phyloP scores from a whole-genome alignment of 2,113 vertebrate species.

The Ifrita kowaldi region DNA sequence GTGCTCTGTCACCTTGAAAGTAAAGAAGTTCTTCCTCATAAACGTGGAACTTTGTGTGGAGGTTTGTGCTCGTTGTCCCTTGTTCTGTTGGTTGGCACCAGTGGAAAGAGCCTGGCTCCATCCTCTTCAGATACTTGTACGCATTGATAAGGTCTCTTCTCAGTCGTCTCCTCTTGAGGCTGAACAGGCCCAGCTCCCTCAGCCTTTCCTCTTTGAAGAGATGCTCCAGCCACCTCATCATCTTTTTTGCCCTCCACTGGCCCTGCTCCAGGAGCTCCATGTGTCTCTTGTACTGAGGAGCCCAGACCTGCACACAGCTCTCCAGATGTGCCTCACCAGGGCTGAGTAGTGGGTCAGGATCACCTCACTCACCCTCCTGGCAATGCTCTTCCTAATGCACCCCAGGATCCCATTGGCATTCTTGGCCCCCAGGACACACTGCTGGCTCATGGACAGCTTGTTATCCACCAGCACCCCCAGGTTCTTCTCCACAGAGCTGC shows the following conservation, averaged over 20 bases:
- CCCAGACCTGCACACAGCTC: background rate
- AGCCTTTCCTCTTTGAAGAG: background rate
- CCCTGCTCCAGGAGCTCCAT: too few relatives aligned
- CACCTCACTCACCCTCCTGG: accelerated
- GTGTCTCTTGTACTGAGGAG: background rate
- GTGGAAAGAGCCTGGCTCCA: background rate
- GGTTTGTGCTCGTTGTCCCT: background rate
- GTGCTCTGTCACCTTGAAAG: background rate
- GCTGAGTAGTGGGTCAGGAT: background rate
- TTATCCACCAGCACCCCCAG: background rate
- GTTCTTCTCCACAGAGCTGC: background rate
- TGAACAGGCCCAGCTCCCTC: background rate
- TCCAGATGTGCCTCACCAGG: background rate
- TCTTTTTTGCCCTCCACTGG: background rate
- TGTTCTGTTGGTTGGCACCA: background rate
- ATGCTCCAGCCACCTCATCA: too few relatives aligned
- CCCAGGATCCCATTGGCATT: background rate
- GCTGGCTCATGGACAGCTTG: background rate
- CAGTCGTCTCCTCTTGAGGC: background rate
- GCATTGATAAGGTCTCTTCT: background rate
- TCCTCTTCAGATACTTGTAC: background rate
- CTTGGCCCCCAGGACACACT: background rate
- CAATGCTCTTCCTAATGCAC: background rate
- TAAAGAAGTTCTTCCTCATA: background rate
- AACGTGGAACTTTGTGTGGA: background rate